These are phyloP conservation scores for Erebia ligea DNA, from an alignment of 2,888 invertebrate species.

Conservation along the genomic window DNA sequence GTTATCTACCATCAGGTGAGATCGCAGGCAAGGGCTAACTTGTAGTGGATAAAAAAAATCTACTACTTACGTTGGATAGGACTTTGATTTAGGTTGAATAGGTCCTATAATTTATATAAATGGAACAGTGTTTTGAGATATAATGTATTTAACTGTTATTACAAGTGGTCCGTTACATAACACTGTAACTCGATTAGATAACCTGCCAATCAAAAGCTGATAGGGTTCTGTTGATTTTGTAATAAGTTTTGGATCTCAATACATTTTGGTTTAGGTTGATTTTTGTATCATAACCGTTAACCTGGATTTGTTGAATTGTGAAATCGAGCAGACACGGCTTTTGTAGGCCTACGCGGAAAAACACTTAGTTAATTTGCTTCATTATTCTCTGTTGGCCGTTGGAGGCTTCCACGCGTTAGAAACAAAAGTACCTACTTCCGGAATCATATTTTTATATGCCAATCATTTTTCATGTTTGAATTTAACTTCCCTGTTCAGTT, in stretches of 20 bases:
- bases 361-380: too few relatives aligned
- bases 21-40: too few relatives aligned
- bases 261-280: constrained; percentile 1
- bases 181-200: constrained; percentile 15
- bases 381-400: too few relatives aligned
- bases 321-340: neutral
- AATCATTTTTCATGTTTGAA: constrained; percentile 22
- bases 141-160: neutral
- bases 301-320: neutral
- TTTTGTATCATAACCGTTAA: constrained; percentile 7
- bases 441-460: constrained; percentile 23
- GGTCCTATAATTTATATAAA: neutral
- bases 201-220: constrained; percentile 21
- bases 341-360: too few relatives aligned
- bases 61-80: neutral
- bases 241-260: constrained; percentile 14
- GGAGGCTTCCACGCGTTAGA: constrained; percentile 10
- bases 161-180: constrained; percentile 5
- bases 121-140: neutral
- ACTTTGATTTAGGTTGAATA: neutral
- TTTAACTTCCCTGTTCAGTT: constrained; percentile 18
- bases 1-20: too few relatives aligned
- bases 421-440: constrained; percentile 30
- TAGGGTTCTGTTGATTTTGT: constrained; percentile 17
- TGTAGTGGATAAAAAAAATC: too few relatives aligned